Conservation (phyloP, 1,140 invertebrate species). For the Cheumatopsyche charites region DNA sequence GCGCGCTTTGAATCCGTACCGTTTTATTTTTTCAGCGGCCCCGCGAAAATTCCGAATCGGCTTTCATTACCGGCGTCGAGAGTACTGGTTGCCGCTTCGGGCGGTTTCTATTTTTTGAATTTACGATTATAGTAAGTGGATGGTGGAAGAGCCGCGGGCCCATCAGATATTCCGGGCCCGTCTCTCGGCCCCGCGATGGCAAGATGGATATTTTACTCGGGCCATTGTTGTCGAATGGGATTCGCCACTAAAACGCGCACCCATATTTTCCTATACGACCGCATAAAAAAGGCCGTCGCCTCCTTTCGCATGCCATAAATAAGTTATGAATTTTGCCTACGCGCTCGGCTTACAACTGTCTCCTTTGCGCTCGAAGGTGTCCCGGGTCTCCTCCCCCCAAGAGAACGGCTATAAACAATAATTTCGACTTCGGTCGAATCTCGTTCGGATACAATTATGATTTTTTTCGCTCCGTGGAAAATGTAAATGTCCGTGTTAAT, state of each 20-base stretch:
- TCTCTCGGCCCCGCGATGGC: slow-evolving; percentile 16
- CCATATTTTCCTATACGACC: slow-evolving; percentile 30
- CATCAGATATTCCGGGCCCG: slow-evolving; percentile 32
- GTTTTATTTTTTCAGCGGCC: too few species aligned
- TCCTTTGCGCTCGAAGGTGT: background rate
- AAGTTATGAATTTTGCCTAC: slow-evolving; percentile 35
- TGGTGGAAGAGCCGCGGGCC: slow-evolving; percentile 9
- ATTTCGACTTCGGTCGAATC: background rate
- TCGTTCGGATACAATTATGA: slow-evolving; percentile 14
- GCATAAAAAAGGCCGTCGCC: slow-evolving; percentile 29
- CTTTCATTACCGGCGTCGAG: too few species aligned
- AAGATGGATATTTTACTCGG: slow-evolving; percentile 33
- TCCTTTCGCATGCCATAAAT: slow-evolving; percentile 19
- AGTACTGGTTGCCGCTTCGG: too few species aligned
- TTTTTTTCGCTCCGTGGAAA: slow-evolving; percentile 32
- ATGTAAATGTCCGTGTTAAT: slow-evolving; percentile 46
- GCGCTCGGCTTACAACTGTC: slow-evolving; percentile 21
- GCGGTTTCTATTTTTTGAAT: slow-evolving; percentile 15
- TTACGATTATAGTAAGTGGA: slow-evolving; percentile 16
- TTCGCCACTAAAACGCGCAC: slow-evolving; percentile 25
- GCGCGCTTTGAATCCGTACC: too few species aligned
- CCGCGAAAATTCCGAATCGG: too few species aligned
- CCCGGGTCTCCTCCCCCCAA: background rate
- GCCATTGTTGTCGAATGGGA: slow-evolving; percentile 34
- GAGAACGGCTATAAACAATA: slow-evolving; percentile 4